phyloP scores from a whole-genome alignment of 2,797 vertebrate genomes.

The Darevskia nairensis region DNA sequence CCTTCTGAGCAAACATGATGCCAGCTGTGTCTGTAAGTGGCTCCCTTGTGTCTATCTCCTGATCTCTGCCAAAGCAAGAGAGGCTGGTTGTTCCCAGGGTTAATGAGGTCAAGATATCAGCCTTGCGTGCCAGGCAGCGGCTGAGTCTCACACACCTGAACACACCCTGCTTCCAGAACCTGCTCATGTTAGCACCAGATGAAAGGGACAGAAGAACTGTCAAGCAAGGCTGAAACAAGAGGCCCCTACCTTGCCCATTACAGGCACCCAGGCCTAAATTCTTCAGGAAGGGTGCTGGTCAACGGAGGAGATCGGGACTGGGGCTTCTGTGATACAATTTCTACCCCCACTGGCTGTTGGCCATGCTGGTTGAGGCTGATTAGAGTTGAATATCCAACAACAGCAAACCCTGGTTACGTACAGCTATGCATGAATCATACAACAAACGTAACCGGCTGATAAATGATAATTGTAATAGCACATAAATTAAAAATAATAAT shows the following conservation, averaged over 20 bases:
- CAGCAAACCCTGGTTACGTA: no score
- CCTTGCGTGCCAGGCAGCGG: constrained; percentile 22
- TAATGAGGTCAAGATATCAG: background rate
- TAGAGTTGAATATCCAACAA: no score
- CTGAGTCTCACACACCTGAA: background rate
- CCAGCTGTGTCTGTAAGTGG: no score
- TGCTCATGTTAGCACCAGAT: background rate
- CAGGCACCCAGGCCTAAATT: no score
- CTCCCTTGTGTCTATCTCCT: background rate
- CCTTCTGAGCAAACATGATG: no score
- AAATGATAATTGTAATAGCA: no score
- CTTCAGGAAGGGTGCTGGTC: background rate
- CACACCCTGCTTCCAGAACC: constrained; percentile 17
- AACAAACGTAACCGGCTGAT: no score
- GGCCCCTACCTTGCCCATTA: background rate
- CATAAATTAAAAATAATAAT: no score
- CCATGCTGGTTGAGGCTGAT: no score
- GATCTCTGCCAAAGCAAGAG: constrained; percentile 6
- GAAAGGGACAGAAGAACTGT: background rate
- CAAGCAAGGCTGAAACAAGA: background rate
- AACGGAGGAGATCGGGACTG: background rate
- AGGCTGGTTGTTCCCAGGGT: background rate
- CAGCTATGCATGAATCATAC: no score
- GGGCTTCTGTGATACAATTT: background rate
- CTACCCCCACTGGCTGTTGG: no score